A percentile compares a stretch with the other conserved stretches of the same genome.
These are phyloP conservation scores for Brotogeris chrysoptera DNA, from an alignment of 2,797 vertebrate genomes.

Conservation along the genomic window DNA sequence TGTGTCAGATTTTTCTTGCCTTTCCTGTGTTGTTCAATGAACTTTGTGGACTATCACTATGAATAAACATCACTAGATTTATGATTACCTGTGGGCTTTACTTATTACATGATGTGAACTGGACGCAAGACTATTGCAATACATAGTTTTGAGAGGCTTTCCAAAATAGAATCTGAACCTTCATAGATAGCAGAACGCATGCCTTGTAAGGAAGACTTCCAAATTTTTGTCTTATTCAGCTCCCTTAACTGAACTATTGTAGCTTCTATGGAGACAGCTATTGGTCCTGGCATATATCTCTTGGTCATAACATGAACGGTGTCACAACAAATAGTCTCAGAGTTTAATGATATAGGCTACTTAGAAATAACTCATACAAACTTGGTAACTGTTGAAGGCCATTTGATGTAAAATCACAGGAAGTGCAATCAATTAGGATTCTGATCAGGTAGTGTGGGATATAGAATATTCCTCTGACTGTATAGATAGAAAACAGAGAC, in stretches of 20 bases:
- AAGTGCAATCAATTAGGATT: not conserved
- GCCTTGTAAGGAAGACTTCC: not conserved
- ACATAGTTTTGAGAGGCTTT: not conserved
- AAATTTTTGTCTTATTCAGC: not conserved
- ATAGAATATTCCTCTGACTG: not conserved
- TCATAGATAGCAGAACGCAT: not conserved
- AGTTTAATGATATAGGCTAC: slow-evolving; percentile 62
- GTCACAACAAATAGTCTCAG: slow-evolving; percentile 71
- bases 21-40: not conserved
- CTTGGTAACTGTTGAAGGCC: slow-evolving; percentile 3
- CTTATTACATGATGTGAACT: not conserved
- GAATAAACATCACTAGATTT: not conserved
- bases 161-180: not conserved
- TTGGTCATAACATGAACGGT: slow-evolving; percentile 23
- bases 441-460: not conserved
- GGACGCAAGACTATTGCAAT: not conserved
- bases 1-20: not conserved
- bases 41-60: not conserved
- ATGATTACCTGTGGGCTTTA: not conserved
- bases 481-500: not conserved
- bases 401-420: slow-evolving; percentile 14
- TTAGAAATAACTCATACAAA: slow-evolving; percentile 67
- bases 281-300: not conserved
- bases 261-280: slow-evolving; percentile 56
- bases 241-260: not conserved